A percentile compares a stretch with the other conserved stretches of the same genome.
phyloP scores from a whole-genome alignment of 2,113 vertebrate genomes.

The Pagrus major region DNA sequence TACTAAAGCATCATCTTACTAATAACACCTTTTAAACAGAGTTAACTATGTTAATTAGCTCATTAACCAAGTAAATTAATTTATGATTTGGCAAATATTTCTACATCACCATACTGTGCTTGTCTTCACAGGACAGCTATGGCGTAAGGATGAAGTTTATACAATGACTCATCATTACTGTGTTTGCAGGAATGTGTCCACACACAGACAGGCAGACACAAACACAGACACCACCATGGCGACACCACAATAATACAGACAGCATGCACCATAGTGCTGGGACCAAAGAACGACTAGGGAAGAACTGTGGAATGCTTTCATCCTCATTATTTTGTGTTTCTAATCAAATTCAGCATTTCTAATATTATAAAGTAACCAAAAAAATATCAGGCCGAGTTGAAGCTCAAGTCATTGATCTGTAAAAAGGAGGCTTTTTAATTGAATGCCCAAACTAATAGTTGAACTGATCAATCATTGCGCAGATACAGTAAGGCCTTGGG shows the following conservation, averaged over 20 bases:
- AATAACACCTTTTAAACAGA: not conserved
- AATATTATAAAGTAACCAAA: not conserved
- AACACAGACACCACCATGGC: slow-evolving; percentile 59
- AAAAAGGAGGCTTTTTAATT: not conserved
- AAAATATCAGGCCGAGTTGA: not conserved
- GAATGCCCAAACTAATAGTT: not conserved
- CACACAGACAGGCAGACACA: slow-evolving; percentile 37
- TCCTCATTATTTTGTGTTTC: slow-evolving; percentile 8
- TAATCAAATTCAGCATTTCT: not conserved
- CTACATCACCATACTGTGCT: not conserved
- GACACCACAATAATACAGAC: slow-evolving; percentile 60
- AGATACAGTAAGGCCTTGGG: slow-evolving; percentile 18
- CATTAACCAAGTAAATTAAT: not conserved
- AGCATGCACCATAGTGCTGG: not conserved
- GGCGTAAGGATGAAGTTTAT: slow-evolving; percentile 26
- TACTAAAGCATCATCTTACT: not conserved
- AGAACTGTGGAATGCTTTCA: slow-evolving; percentile 25
- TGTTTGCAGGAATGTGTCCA: slow-evolving; percentile 50
- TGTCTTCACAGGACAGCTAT: slow-evolving; percentile 46
- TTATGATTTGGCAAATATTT: not conserved
- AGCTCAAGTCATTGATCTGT: not conserved
- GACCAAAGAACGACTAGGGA: slow-evolving; percentile 9
- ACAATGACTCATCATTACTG: slow-evolving; percentile 41
- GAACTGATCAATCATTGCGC: slow-evolving; percentile 5
- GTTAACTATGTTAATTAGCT: not conserved